Evolutionary conservation across 2,113 vertebrate species (phyloP).

Genomic region (Calonectris borealis): DNA sequence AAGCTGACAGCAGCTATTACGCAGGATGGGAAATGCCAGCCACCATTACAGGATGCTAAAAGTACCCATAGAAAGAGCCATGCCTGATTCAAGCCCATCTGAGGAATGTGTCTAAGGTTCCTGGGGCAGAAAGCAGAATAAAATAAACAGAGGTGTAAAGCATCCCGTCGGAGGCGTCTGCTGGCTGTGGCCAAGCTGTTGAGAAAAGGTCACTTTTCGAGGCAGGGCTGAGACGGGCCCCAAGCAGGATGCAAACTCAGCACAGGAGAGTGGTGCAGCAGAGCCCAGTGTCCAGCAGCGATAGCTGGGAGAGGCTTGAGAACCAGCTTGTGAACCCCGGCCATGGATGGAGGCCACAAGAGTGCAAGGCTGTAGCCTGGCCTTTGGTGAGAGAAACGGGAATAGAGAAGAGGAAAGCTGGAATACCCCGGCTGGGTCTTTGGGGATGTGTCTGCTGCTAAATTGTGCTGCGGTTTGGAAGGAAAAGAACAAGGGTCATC

Average conservation of each 20-base stretch:
- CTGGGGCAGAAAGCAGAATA: background rate
- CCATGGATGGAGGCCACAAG: background rate
- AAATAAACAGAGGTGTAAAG: background rate
- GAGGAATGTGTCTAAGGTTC: background rate
- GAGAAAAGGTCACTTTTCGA: background rate
- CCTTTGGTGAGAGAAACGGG: background rate
- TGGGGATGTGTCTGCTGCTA: background rate
- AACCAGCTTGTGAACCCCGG: background rate
- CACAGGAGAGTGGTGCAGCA: background rate
- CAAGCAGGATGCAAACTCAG: background rate
- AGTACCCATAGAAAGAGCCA: background rate
- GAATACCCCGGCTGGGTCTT: background rate
- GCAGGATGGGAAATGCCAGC: background rate
- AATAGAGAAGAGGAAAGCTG: background rate
- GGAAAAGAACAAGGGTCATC: background rate
- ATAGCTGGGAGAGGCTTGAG: background rate
- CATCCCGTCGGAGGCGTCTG: accelerated
- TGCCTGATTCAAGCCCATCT: background rate
- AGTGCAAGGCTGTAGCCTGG: background rate
- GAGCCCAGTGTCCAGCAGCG: background rate
- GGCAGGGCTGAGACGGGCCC: background rate
- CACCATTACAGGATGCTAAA: background rate
- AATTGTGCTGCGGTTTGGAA: background rate
- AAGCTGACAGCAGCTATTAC: background rate
- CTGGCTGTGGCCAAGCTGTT: background rate